Base-by-base conservation (phyloP, 2,888 invertebrate genomes). In the Hipparchia sbordonii region DNA sequence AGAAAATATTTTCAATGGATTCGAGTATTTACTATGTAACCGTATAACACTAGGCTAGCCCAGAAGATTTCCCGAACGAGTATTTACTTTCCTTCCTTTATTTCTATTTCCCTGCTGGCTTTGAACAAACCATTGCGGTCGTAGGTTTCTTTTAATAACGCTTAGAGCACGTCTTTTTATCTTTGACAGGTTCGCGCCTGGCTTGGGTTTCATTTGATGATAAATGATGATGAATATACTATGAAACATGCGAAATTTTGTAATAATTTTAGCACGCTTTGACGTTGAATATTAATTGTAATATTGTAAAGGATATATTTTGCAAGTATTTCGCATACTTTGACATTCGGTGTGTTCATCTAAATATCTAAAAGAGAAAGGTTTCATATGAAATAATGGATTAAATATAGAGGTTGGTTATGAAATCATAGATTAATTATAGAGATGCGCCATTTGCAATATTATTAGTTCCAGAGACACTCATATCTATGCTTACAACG, bases 91-190 rank as follows among this genome's bases (percentile, higher is more conserved):
- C 23, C 51, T 23, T 51, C 51, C 13, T 63, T 63, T 48, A 63
- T 62, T 23, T 13, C 9, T 48, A 63, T 62, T 23, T 13, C 9
- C 62, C 48, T 9, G 48, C n/a, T 13, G 48, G 62, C 48, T 62
- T 0, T 46, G 61, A 13, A 46, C 33, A 46, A 62, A 46, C 61
- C 45, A 13, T 62, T 62, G 48, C 62, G 13, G 48, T 23, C 48
- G 48, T 46, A 23, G 62, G 62, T 62, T 48, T 62, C 62, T 48
- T 62, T 60, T 62, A 23, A 62, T 62, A 62, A 48, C 62, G 13
- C 23, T n/a, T 33, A 13, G 8, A 23, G 62, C 46, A 45, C 60
- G 46, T 39, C 39, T 46, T 62, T 13, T 62, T 62, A 48, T 13
- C n/a, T 61, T 61, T 46, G 61, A 46, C 61, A 61, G 45, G 61